Conservation (phyloP, 2,888 invertebrate genomes). For the Subacronicta megacephala region DNA sequence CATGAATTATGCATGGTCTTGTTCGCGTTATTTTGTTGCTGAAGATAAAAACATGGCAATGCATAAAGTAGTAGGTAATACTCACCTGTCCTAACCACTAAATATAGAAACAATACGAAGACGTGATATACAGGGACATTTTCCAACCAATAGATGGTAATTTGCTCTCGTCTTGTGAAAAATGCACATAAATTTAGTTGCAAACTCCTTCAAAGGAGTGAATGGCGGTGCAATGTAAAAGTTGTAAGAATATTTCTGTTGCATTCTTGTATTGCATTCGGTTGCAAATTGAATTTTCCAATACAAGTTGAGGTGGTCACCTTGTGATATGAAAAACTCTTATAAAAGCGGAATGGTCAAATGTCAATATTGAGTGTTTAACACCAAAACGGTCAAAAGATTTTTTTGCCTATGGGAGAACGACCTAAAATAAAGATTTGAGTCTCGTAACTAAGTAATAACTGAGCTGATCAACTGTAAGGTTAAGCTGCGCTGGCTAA, state of each 20-base stretch:
- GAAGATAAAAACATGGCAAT: no score
- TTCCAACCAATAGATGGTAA: slow-evolving; percentile 50
- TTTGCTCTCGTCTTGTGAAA: slow-evolving; percentile 38
- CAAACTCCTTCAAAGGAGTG: slow-evolving; percentile 44
- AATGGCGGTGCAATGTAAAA: slow-evolving; percentile 50
- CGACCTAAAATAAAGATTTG: no score
- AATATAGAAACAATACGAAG: not conserved
- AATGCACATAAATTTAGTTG: slow-evolving; percentile 55
- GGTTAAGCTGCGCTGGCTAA: no score
- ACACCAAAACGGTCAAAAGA: no score
- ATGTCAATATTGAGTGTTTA: no score
- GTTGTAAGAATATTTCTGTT: slow-evolving; percentile 51
- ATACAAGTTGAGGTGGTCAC: slow-evolving; percentile 54
- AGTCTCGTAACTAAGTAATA: no score
- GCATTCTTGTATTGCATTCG: slow-evolving; percentile 52
- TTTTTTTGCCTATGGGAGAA: no score
- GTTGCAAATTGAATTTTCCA: slow-evolving; percentile 62
- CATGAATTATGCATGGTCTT: no score
- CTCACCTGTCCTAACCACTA: not conserved
- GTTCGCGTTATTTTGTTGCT: no score
- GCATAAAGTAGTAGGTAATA: no score
- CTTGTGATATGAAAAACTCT: slow-evolving; percentile 19
- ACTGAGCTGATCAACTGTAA: no score
- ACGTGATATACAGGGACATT: slow-evolving; percentile 28
- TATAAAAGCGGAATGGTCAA: no score